Evolutionary conservation across 2,888 invertebrate genomes (phyloP).

Genomic region (Tethea ocularis): DNA sequence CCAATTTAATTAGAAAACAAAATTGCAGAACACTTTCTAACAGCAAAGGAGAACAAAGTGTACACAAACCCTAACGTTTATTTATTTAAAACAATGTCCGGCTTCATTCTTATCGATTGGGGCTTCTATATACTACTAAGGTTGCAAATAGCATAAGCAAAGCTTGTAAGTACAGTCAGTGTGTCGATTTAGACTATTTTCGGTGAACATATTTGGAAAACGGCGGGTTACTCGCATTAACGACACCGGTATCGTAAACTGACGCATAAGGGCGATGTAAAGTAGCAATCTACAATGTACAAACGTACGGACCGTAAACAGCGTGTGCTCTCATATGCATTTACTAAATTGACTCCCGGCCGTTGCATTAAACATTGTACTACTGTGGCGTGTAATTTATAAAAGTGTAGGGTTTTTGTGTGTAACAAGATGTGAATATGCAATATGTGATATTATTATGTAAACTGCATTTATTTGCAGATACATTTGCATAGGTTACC

Average conservation of each 20-base stretch:
- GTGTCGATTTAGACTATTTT: conserved; percentile 8
- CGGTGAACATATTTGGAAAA: conserved; percentile 5
- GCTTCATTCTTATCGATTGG: conserved; percentile 6
- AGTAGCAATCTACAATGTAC: conserved; percentile 31
- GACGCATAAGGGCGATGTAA: conserved; percentile 36
- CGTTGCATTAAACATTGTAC: conserved; percentile 27
- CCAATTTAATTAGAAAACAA: too few relatives aligned
- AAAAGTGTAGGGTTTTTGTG: conserved; percentile 9
- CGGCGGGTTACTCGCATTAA: conserved; percentile 25
- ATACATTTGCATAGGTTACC: background rate
- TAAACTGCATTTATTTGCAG: background rate
- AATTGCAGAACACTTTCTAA: background rate
- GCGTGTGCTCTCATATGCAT: conserved; percentile 36
- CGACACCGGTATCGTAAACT: conserved; percentile 36
- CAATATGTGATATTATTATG: conserved; percentile 7
- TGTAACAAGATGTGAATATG: conserved; percentile 8
- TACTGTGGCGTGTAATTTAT: conserved; percentile 8
- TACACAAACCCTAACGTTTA: conserved; percentile 1
- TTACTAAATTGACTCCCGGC: conserved; percentile 42
- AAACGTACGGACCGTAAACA: conserved; percentile 36
- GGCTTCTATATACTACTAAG: too few relatives aligned
- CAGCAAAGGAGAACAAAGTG: background rate
- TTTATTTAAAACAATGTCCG: conserved; percentile 9
- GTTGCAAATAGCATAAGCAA: too few relatives aligned
- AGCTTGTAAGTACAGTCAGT: conserved; percentile 5